phyloP scores from a whole-genome alignment of 1,140 invertebrate genomes.

The Sarcophaga bullata region DNA sequence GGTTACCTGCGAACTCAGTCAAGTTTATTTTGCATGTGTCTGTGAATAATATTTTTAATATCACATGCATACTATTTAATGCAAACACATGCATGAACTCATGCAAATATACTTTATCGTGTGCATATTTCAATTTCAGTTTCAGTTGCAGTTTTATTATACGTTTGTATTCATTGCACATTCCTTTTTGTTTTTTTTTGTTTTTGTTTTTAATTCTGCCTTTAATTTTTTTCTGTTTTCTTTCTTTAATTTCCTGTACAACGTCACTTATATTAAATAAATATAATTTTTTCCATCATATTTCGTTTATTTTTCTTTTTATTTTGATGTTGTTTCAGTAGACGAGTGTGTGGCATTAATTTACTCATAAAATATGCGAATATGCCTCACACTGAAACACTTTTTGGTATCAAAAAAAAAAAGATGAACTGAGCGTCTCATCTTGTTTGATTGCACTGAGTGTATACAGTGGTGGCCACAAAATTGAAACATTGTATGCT shows the following conservation, averaged over 20 bases:
- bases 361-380: not conserved
- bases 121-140: not conserved
- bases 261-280: slow-evolving; percentile 11
- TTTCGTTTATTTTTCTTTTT: not conserved
- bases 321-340: not conserved
- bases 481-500: too few species aligned
- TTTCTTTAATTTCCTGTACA: slow-evolving; percentile 8
- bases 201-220: too few species aligned
- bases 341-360: not conserved
- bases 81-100: not conserved
- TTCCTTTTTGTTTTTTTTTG: not conserved
- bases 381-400: not conserved
- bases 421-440: too few species aligned
- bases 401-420: too few species aligned
- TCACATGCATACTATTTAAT: not conserved
- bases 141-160: not conserved
- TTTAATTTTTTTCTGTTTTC: slow-evolving; percentile 1
- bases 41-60: not conserved
- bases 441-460: too few species aligned
- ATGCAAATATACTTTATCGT: too few species aligned
- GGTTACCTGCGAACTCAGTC: not conserved
- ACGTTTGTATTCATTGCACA: not conserved
- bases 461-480: too few species aligned
- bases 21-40: slow-evolving; percentile 10
- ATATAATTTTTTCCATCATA: slow-evolving; percentile 7